phyloP scores from a whole-genome alignment of 2,888 invertebrate genomes.

The Tricholauxania praeusta region DNA sequence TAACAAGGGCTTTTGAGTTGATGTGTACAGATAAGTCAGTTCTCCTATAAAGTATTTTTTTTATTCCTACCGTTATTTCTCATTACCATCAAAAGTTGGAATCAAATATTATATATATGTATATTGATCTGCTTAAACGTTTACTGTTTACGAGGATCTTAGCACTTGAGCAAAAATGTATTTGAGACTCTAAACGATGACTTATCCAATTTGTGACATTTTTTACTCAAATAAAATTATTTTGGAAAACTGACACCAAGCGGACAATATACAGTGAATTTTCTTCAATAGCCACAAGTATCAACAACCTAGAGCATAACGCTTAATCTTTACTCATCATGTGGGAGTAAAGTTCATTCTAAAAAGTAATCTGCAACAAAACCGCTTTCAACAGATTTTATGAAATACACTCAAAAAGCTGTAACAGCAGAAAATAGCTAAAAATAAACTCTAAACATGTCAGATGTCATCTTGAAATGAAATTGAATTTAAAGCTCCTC shows the following conservation, averaged over 20 bases:
- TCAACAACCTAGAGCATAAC: background rate
- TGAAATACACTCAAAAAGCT: background rate
- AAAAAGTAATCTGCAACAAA: background rate
- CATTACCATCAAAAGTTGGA: no score
- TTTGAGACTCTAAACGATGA: no score
- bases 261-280: background rate
- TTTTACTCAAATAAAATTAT: background rate
- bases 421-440: background rate
- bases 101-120: no score
- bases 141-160: background rate
- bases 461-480: conserved; percentile 5
- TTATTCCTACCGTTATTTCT: no score
- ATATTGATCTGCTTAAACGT: background rate
- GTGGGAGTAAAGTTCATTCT: conserved; percentile 29
- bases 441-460: background rate
- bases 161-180: no score
- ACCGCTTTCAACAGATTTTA: background rate
- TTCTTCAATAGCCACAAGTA: conserved; percentile 1
- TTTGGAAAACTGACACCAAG: background rate
- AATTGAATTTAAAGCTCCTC: background rate
- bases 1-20: no score
- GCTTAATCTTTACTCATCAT: background rate
- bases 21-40: no score
- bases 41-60: no score
- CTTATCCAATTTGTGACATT: no score